phyloP scores from a whole-genome alignment of 2,113 vertebrate species.

The Pluvianellus socialis region DNA sequence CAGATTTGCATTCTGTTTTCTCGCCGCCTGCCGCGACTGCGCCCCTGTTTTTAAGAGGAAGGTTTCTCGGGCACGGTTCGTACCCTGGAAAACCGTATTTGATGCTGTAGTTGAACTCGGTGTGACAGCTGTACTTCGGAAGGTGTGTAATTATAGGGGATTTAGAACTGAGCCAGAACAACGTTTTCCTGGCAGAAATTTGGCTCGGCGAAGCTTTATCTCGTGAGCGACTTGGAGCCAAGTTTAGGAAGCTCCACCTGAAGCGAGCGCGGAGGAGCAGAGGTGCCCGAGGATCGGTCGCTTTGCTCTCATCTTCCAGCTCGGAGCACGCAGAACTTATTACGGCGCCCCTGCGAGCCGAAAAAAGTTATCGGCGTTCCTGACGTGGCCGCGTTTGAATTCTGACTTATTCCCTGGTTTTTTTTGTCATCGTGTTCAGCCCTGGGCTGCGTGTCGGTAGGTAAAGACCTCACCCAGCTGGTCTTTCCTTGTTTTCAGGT shows the following conservation, averaged over 20 bases:
- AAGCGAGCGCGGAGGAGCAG: not conserved
- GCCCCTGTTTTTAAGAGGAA: too few relatives aligned
- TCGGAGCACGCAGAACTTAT: accelerated
- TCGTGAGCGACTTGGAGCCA: not conserved
- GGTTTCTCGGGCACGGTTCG: accelerated
- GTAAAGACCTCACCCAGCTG: not conserved
- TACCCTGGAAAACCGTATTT: accelerated
- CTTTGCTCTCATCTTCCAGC: not conserved
- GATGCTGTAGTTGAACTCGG: not conserved
- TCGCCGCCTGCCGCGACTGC: not conserved
- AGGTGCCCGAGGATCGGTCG: accelerated
- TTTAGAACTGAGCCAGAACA: not conserved
- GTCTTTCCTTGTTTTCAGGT: not conserved
- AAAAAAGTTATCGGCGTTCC: accelerated
- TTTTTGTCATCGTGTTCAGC: not conserved
- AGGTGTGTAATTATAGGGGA: not conserved
- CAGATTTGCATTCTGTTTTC: not conserved
- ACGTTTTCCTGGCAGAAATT: not conserved
- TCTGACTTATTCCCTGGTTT: too few relatives aligned
- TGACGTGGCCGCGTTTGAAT: accelerated
- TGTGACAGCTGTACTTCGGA: not conserved
- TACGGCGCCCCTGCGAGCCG: not conserved
- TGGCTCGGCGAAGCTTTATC: not conserved
- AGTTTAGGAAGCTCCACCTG: not conserved
- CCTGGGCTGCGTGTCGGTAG: accelerated